Evolutionary conservation across 2,888 invertebrate species (phyloP).

Genomic region (Drosophila mimica): DNA sequence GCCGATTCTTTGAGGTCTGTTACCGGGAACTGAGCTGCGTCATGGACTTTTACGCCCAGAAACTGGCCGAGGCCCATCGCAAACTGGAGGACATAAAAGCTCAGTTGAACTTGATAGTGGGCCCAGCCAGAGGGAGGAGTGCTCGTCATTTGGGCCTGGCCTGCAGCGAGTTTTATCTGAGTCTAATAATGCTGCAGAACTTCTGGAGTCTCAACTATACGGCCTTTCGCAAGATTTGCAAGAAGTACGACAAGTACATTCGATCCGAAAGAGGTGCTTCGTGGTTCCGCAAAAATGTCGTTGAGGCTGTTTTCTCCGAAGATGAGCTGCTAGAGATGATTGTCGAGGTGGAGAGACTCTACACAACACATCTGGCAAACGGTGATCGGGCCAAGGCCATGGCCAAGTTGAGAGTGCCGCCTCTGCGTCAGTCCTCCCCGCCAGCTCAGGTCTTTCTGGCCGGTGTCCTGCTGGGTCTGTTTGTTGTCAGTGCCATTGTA

Average conservation of each 20-base stretch:
- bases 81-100: slow-evolving; percentile 86
- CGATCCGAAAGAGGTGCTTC: slow-evolving; percentile 92
- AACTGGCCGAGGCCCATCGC: slow-evolving; percentile 96
- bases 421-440: slow-evolving; percentile 93
- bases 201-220: slow-evolving; percentile 98
- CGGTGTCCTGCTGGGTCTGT: slow-evolving; percentile 96
- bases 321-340: slow-evolving; percentile 87
- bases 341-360: slow-evolving; percentile 93
- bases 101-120: not conserved
- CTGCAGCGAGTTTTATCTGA: slow-evolving; percentile 98
- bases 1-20: slow-evolving; percentile 95
- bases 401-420: slow-evolving; percentile 98
- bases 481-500: slow-evolving; percentile 92
- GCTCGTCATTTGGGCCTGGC: slow-evolving; percentile 89
- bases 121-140: not conserved
- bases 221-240: slow-evolving; percentile 98
- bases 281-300: slow-evolving; percentile 95
- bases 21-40: slow-evolving; percentile 97
- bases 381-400: slow-evolving; percentile 97
- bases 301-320: slow-evolving; percentile 81
- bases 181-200: slow-evolving; percentile 97
- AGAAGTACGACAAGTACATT: slow-evolving; percentile 97
- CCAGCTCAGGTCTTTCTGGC: slow-evolving; percentile 96
- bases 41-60: slow-evolving; percentile 97
- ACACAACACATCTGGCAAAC: slow-evolving; percentile 92